phyloP scores from a whole-genome alignment of 2,113 vertebrate genomes.

The Crotalus horridus region DNA sequence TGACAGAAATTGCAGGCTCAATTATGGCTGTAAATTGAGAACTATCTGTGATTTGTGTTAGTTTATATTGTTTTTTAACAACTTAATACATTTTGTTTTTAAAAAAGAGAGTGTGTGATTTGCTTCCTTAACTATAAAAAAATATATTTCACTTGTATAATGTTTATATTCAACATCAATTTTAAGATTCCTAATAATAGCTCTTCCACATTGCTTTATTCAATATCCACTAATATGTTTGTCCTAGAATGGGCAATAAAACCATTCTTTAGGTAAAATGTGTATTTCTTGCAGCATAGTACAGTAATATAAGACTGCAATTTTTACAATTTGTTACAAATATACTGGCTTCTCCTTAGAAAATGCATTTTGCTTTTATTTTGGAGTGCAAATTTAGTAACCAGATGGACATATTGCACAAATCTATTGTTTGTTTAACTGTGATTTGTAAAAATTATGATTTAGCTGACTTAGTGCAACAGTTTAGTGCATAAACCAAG shows the following conservation, averaged over 20 bases:
- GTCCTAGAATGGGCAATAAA: not conserved
- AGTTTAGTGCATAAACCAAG: not conserved
- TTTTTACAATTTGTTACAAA: not conserved
- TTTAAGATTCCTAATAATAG: not conserved
- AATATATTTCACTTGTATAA: not conserved
- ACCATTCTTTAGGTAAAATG: not conserved
- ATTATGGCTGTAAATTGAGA: not conserved
- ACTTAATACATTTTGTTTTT: not conserved
- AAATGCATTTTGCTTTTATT: slow-evolving; percentile 17
- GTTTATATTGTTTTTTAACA: not conserved
- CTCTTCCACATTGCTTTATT: not conserved
- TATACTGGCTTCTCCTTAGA: slow-evolving; percentile 4
- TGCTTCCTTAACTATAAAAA: not conserved
- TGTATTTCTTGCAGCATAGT: not conserved
- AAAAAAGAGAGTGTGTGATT: not conserved
- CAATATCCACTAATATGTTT: not conserved
- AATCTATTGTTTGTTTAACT: not conserved
- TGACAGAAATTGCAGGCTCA: not conserved
- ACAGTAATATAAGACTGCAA: not conserved
- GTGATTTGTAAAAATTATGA: not conserved
- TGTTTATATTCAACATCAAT: not conserved
- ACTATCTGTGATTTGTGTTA: not conserved
- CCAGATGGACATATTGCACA: not conserved
- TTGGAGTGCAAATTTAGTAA: slow-evolving; percentile 39
- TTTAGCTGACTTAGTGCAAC: not conserved